Base-by-base conservation (phyloP, 1,140 invertebrate species). In the Helicoverpa armigera region DNA sequence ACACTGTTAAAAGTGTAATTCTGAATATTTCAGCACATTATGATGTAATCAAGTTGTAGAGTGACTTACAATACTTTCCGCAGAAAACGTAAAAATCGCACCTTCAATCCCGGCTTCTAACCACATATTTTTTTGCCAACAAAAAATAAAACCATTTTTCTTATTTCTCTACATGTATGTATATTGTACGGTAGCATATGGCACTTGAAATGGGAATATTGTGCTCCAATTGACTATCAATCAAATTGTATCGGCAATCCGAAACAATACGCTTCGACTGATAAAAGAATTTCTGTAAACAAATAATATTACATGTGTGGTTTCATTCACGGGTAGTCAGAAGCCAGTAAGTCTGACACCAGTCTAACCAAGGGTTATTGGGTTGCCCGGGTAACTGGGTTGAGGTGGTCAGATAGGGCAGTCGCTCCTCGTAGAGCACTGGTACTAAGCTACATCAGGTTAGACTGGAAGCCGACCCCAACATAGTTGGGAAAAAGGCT, bases 211-310 rank as follows among this genome's bases (percentile, higher is more conserved):
- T 50, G 61, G 63, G 43, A 67, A 50, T 67, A 48, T 67, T 67
- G 35, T 50, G 63, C 63, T 67, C 18, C 63, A 18, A 67, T 67
- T 67, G 63, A 43, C 43, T 50, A 67, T 67, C 63, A 67, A 67
- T 67, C 63, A 67, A 67, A 67, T 67, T 67, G 63, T 67, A 50
- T 48, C 35, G 63, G 35, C 2, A 67, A 35, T 48, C n/a, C n/a
- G 63, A 67, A 48, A 50, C 43, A 67, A 50, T 67, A 50, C 16
- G 63, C 2, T 12, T 11, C 9, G 7, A 67, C 50, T 50, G 43
- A 67, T 67, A 67, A 67, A 67, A 50, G 43, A 48, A 67, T 50
- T 67, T 50, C 43, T 16, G 63, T 50, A 50, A 50, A 50, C 43
- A 67, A 50, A 67, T 67, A 48, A 67, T 67, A 10, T 50, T 43